Base-by-base conservation (phyloP, 2,113 vertebrate genomes). In the Peromyscus maniculatus region DNA sequence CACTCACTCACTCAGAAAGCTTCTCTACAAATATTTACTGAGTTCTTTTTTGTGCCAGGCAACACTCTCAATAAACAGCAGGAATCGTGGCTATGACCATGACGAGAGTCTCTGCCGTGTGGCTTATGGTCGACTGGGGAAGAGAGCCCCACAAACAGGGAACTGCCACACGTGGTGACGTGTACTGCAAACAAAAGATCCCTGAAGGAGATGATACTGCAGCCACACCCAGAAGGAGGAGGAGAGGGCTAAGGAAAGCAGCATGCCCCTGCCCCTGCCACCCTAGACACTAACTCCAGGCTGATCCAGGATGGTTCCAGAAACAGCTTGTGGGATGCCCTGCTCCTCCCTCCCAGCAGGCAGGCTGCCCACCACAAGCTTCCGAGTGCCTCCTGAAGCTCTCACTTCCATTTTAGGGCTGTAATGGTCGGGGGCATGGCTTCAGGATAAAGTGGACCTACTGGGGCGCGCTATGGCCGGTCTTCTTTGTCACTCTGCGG, bases 51-150 rank as follows among this genome's bases (percentile, higher is more conserved):
- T 4, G 7, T 71, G 87, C 59, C 66, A 80, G 79, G 74, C 71
- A 96, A 95, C 33, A 49, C 75, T 66, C 62, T 77, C 71, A 39
- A 62, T 22, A 75, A 89, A 39, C 43, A 92, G 69, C 71, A 94
- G 77, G 31, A 82, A 87, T 49, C 74, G 80, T 12, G 88, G 77
- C 75, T 74, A 36, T 22, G 52, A 52, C 10, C 31, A 77, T n/a
- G 49, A 84, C 31, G 24, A 59, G 43, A 66, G 80, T 22, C 49
- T 66, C 22, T 57, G 55, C 62, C 13, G 0, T 1, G 79, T 11
- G 43, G 78, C 71, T 91, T 66, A 33, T 0, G 6, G 86, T 66
- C 80, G 57, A 66, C 17, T 46, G 82, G 59, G 59, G 77, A 67
- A 92, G 69, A 89, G 8, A 87, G 72, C 87, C 16, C 10, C 0